phyloP scores from a whole-genome alignment of 2,797 vertebrate genomes.

The Rhabdomys pumilio region DNA sequence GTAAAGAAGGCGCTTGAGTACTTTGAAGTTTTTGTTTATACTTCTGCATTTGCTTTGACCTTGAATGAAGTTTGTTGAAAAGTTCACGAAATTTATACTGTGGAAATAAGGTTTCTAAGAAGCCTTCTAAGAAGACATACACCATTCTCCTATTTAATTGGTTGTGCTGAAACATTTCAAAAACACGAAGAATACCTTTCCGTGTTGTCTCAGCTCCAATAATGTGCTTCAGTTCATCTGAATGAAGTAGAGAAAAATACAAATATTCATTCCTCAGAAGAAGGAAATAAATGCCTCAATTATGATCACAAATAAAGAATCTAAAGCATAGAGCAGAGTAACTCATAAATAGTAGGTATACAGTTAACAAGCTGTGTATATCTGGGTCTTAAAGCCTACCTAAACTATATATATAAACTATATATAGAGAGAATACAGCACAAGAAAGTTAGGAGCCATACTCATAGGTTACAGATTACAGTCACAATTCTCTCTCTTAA shows the following conservation, averaged over 20 bases:
- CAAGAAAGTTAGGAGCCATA: neutral
- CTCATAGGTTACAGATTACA: neutral
- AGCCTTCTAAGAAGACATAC: conserved; percentile 98
- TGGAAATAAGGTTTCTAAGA: conserved; percentile 99
- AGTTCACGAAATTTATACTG: conserved; percentile 99
- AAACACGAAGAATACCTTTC: conserved; percentile 98
- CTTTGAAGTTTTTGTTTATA: conserved; percentile 96
- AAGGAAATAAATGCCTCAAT: conserved; percentile 45
- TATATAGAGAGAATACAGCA: neutral
- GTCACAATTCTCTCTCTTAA: neutral
- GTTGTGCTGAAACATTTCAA: conserved; percentile 99
- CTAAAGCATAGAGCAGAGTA: neutral
- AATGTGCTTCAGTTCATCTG: conserved; percentile 99
- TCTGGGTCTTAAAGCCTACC: conserved; percentile 26
- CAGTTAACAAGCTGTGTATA: neutral
- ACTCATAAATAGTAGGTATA: neutral
- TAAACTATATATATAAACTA: neutral
- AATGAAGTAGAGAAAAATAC: conserved; percentile 69
- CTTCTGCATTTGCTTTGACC: conserved; percentile 95
- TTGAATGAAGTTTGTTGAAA: conserved; percentile 98
- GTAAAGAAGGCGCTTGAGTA: conserved; percentile 92
- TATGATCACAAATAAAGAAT: neutral
- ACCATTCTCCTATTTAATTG: conserved; percentile 98
- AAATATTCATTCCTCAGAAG: conserved; percentile 27
- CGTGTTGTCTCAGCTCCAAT: conserved; percentile 98